A percentile compares a stretch with the other conserved stretches of the same genome.
These are phyloP conservation scores for Penaeus japonicus DNA, from an alignment of 1,140 invertebrate species.

Conservation along the genomic window DNA sequence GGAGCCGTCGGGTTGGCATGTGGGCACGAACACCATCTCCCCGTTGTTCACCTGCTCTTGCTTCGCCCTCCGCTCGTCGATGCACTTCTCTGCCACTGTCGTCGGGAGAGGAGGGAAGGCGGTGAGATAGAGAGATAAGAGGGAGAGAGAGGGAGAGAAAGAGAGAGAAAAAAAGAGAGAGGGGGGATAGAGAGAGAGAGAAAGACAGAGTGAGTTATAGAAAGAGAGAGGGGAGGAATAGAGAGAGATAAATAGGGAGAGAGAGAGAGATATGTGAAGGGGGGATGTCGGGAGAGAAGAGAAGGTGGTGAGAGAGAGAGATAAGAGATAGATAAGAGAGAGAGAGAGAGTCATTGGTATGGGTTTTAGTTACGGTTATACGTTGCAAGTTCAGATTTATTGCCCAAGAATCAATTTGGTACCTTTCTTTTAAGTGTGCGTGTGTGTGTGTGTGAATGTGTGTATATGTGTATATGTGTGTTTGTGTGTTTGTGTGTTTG, in stretches of 20 bases:
- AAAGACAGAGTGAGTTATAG: background rate
- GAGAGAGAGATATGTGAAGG: too few species aligned
- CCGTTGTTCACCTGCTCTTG: constrained; percentile 23
- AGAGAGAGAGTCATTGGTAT: too few species aligned
- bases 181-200: background rate
- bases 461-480: too few species aligned
- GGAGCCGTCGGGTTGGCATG: constrained; percentile 44
- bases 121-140: background rate
- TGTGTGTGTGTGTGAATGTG: too few species aligned
- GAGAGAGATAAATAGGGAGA: background rate
- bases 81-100: constrained; percentile 55
- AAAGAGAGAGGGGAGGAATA: background rate
- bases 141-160: background rate
- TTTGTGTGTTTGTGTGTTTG: too few species aligned
- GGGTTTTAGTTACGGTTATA: too few species aligned
- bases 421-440: too few species aligned
- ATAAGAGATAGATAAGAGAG: background rate
- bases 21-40: constrained; percentile 44
- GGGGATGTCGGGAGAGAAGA: too few species aligned
- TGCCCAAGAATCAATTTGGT: too few species aligned
- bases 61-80: constrained; percentile 26
- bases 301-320: too few species aligned
- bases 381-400: too few species aligned
- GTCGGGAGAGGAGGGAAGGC: background rate
- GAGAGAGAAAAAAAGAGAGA: background rate